Evolutionary conservation across 2,797 vertebrate species (phyloP), one percentile per base, ranked within the genome.

Genomic region (Mus minutoides): DNA sequence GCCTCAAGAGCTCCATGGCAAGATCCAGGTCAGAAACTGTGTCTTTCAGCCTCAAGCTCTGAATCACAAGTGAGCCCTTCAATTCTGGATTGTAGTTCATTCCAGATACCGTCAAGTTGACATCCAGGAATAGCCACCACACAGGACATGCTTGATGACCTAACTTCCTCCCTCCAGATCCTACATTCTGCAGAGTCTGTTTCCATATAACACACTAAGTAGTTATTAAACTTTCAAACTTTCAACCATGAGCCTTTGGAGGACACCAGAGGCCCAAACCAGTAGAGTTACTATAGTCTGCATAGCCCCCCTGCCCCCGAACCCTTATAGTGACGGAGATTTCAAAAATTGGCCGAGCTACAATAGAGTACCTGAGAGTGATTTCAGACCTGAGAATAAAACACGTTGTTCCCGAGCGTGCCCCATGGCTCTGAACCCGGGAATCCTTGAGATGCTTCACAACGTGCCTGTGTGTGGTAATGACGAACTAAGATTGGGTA

Each of bases 291-390:
- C 16, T 54, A 54, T 6, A 69, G 12, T 69, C 64, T 69, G 34
- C 46, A 3, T 1, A 2, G 52, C 43, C 46, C 13, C 31, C 16
- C 0, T 0, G 62, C 46, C 13, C 31, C 16, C 0, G 0, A 16
- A 16, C 12, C 46, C 21, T 86, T 26, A 29, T 2, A 71, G 49
- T 37, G 84, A 37, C 2, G 4, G 24, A 5, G 4, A 71, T 19
- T 87, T 69, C 46, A 16, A 34, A 14, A 54, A n/a, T 24, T 4
- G 31, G 21, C 46, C 16, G 7, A 10, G 46, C 24, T 46, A 17
- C 34, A 37, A n/a, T 14, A 54, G 46, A 13, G 4, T 7, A 0
- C 84, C 37, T 14, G 26, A 17, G 34, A 71, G 49, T 26, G 22
- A 19, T 17, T 71, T 37, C 84, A 71, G 62, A n/a, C 14, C 22